phyloP scores from a whole-genome alignment of 2,888 invertebrate species.

The Hirtodrosophila duncani region DNA sequence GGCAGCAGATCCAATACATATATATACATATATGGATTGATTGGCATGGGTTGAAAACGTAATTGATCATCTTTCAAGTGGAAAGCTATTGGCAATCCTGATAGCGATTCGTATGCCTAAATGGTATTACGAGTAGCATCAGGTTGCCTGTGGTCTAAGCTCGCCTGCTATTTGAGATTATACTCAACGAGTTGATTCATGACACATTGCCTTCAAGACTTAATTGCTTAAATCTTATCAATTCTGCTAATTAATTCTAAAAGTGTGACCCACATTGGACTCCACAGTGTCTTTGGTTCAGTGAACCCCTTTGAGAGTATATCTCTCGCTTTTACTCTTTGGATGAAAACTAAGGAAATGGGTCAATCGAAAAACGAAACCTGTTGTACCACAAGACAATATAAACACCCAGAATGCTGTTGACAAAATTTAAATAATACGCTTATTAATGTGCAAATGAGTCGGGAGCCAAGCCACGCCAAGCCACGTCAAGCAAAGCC shows the following conservation, averaged over 20 bases:
- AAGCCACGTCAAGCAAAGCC: neutral
- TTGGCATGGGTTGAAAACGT: too few species aligned
- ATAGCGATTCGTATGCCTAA: too few species aligned
- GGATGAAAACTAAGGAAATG: conserved; percentile 37
- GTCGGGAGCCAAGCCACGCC: conserved; percentile 5
- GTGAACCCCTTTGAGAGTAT: conserved; percentile 38
- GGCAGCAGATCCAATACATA: too few species aligned
- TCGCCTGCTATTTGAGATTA: too few species aligned
- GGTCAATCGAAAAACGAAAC: conserved; percentile 53
- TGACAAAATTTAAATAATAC: conserved; percentile 54
- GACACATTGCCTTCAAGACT: too few species aligned
- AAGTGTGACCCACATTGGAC: conserved; percentile 47
- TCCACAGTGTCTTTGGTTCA: conserved; percentile 41
- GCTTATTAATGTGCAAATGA: conserved; percentile 64
- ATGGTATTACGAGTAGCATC: too few species aligned
- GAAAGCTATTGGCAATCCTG: too few species aligned
- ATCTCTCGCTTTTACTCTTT: neutral
- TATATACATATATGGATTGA: too few species aligned
- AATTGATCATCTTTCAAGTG: too few species aligned
- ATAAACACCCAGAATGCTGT: conserved; percentile 7
- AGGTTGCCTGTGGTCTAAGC: too few species aligned
- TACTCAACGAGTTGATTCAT: too few species aligned
- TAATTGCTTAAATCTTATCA: conserved; percentile 18
- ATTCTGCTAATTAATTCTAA: conserved; percentile 54
- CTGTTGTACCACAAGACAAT: conserved; percentile 35